These are phyloP conservation scores for Micronycteris hirsuta DNA, from an alignment of 2,113 vertebrate species.

Conservation along the genomic window DNA sequence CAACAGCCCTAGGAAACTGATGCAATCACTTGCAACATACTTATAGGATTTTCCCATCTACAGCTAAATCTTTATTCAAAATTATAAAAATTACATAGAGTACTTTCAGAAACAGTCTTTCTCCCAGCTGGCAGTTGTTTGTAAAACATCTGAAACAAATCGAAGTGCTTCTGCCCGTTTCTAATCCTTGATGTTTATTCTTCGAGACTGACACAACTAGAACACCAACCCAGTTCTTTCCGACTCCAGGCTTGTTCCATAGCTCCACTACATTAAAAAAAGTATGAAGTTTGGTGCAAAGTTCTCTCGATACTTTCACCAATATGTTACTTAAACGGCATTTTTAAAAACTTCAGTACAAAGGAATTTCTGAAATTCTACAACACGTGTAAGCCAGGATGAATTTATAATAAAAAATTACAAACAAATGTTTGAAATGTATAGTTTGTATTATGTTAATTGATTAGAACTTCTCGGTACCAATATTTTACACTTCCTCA, in stretches of 20 bases:
- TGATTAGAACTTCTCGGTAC: not conserved
- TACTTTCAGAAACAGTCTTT: slow-evolving; percentile 4
- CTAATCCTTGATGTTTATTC: not conserved
- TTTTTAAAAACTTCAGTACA: not conserved
- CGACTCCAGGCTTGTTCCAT: not conserved
- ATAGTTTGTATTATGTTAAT: not conserved
- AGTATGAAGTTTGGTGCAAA: not conserved
- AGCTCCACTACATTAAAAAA: not conserved
- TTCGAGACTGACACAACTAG: not conserved
- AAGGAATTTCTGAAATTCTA: slow-evolving; percentile 21
- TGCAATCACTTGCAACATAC: not conserved
- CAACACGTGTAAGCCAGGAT: not conserved
- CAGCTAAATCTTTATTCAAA: not conserved
- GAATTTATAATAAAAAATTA: not conserved
- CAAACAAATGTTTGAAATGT: not conserved
- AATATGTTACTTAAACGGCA: not conserved
- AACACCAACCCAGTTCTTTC: not conserved
- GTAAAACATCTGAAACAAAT: not conserved
- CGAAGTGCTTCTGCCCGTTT: not conserved
- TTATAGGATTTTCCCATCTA: not conserved
- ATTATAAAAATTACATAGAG: not conserved
- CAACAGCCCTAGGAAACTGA: not conserved
- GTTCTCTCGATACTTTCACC: not conserved
- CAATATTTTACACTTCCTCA: slow-evolving; percentile 1
- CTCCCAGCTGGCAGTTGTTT: not conserved